phyloP scores from a whole-genome alignment of 2,888 invertebrate species.

The Apoderus coryli region DNA sequence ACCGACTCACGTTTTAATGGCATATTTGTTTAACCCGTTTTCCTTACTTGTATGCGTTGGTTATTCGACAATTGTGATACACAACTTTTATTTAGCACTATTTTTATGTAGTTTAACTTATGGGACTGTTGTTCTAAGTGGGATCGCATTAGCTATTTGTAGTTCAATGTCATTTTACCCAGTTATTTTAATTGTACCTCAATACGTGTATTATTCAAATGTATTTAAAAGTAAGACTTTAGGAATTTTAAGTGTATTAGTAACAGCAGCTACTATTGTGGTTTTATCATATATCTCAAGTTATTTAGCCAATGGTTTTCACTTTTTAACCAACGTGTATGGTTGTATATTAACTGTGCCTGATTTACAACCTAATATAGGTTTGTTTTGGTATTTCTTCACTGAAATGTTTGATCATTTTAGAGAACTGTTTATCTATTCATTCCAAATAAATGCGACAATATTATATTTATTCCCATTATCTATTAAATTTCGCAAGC shows the following conservation, averaged over 20 bases:
- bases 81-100: constrained; percentile 66
- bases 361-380: constrained; percentile 92
- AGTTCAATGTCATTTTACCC: constrained; percentile 77
- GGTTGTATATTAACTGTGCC: constrained; percentile 67
- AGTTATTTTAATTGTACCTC: constrained; percentile 66
- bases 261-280: constrained; percentile 17
- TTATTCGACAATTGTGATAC: constrained; percentile 78
- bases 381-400: constrained; percentile 99
- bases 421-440: constrained; percentile 82
- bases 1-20: constrained; percentile 56
- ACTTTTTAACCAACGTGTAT: constrained; percentile 40
- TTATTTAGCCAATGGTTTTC: constrained; percentile 25
- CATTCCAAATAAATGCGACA: constrained; percentile 93
- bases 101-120: constrained; percentile 36
- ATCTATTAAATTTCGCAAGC: constrained; percentile 59
- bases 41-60: constrained; percentile 76
- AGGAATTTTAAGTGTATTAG: constrained; percentile 22
- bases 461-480: constrained; percentile 84
- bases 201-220: constrained; percentile 53
- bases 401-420: constrained; percentile 99
- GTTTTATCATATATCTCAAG: constrained; percentile 16
- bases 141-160: constrained; percentile 58
- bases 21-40: constrained; percentile 82
- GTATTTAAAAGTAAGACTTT: constrained; percentile 36
- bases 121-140: constrained; percentile 45